A percentile compares a stretch with the other conserved stretches of the same genome.
Conservation (phyloP, 2,888 invertebrate species). For the Dynastes tityus region DNA sequence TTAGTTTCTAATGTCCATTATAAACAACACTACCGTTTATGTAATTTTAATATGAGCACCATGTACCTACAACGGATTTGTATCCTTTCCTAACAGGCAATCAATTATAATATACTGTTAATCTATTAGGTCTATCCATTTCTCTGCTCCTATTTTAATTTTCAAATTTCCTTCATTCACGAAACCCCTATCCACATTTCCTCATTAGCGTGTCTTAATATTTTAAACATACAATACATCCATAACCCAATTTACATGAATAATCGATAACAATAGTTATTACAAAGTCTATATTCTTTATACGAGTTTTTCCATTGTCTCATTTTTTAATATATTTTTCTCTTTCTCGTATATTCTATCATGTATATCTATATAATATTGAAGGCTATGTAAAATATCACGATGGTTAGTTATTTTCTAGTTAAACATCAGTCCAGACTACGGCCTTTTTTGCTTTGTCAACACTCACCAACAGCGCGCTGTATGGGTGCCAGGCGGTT, state of each 20-base stretch:
- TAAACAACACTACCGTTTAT: too few species aligned
- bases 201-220: neutral
- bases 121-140: too few species aligned
- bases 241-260: constrained; percentile 6
- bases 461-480: constrained; percentile 85
- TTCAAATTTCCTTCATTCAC: too few species aligned
- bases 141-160: too few species aligned
- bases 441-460: constrained; percentile 87
- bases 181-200: too few species aligned
- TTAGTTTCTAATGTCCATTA: too few species aligned
- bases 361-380: constrained; percentile 26
- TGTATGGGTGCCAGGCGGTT: constrained; percentile 91
- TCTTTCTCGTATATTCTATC: constrained; percentile 4
- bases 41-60: too few species aligned
- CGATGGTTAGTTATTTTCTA: constrained; percentile 39
- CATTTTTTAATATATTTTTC: neutral
- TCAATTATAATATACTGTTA: too few species aligned
- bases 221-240: neutral
- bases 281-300: constrained; percentile 3
- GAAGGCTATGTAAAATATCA: constrained; percentile 52
- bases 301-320: neutral
- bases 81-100: too few species aligned
- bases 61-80: too few species aligned
- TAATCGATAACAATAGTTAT: constrained; percentile 5
- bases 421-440: constrained; percentile 83